Conservation (phyloP, 2,113 vertebrate species). For the Cheilinus undulatus region DNA sequence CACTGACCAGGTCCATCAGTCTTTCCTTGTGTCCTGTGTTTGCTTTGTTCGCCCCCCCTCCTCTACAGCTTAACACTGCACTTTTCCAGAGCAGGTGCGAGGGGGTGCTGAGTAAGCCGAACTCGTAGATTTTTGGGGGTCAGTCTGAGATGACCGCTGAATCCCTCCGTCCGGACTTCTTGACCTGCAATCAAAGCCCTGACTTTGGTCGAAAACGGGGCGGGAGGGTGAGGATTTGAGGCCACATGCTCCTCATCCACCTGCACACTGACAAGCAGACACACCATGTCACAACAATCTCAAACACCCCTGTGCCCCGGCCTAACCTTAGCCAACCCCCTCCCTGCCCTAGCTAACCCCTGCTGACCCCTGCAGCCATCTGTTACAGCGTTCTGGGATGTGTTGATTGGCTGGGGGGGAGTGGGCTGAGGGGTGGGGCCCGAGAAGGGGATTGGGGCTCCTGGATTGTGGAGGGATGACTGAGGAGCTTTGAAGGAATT, state of each 20-base stretch:
- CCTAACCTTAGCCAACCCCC: constrained; percentile 71
- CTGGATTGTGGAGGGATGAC: constrained; percentile 25
- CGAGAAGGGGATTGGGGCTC: constrained; percentile 9
- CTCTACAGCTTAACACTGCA: constrained; percentile 30
- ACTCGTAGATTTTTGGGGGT: constrained; percentile 39
- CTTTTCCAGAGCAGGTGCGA: constrained; percentile 69
- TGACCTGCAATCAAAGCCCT: constrained; percentile 68
- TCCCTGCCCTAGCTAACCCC: constrained; percentile 45
- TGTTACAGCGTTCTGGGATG: constrained; percentile 66
- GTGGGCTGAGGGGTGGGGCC: constrained; percentile 23
- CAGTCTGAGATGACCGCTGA: constrained; percentile 51
- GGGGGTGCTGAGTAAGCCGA: constrained; percentile 62
- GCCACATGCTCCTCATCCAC: constrained; percentile 75
- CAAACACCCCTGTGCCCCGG: constrained; percentile 71
- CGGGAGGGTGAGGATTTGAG: constrained; percentile 25
- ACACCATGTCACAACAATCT: constrained; percentile 78
- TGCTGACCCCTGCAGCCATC: constrained; percentile 76
- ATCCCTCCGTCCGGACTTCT: constrained; percentile 51
- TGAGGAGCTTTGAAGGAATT: constrained; percentile 28
- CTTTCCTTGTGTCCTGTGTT: constrained; percentile 47
- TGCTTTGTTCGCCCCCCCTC: constrained; percentile 23
- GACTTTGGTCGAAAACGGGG: constrained; percentile 37
- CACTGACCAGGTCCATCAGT: constrained; percentile 27
- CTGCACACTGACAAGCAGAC: constrained; percentile 75
- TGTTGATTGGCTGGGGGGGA: constrained; percentile 59